Conservation (phyloP, 2,888 invertebrate species). For the Willowsia nigromaculata region DNA sequence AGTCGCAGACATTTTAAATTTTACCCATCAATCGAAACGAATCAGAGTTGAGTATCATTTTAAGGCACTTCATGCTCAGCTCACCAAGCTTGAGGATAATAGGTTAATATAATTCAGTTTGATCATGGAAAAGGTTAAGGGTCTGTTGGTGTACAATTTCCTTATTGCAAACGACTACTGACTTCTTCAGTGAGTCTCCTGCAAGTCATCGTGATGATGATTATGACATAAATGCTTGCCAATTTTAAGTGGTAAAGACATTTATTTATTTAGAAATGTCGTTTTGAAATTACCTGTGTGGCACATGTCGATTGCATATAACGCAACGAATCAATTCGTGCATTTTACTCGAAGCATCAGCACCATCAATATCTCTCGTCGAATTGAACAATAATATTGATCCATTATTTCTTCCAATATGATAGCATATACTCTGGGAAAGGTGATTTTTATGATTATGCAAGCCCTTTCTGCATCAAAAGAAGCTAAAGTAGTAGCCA, state of each 20-base stretch:
- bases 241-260: slow-evolving; percentile 23
- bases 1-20: neutral
- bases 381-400: slow-evolving; percentile 29
- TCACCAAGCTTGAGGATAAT: neutral
- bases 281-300: slow-evolving; percentile 8
- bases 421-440: neutral
- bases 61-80: neutral
- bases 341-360: neutral
- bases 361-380: neutral
- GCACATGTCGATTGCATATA: neutral
- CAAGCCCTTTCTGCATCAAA: neutral
- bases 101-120: slow-evolving; percentile 54
- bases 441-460: neutral
- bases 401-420: neutral
- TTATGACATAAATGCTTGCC: slow-evolving; percentile 24
- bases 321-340: neutral
- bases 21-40: neutral
- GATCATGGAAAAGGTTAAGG: slow-evolving; percentile 64
- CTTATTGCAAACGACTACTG: slow-evolving; percentile 32
- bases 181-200: neutral
- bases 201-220: slow-evolving; percentile 2
- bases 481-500: slow-evolving; percentile 31
- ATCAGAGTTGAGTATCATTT: neutral
- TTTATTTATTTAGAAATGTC: slow-evolving; percentile 3
- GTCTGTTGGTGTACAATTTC: slow-evolving; percentile 52